Conservation (phyloP, 2,113 vertebrate species). For the Lophius piscatorius region DNA sequence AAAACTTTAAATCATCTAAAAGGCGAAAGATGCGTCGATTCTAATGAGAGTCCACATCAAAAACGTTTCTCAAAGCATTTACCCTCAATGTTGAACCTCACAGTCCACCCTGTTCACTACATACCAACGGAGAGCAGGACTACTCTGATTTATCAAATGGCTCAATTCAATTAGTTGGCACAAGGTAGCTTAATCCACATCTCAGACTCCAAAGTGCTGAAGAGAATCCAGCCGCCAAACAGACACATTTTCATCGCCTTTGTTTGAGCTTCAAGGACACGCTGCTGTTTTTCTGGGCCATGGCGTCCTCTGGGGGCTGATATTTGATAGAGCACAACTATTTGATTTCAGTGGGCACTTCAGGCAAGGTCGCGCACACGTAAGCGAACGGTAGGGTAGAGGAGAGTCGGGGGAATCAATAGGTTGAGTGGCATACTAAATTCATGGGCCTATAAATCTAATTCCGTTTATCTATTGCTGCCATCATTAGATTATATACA, state of each 20-base stretch:
- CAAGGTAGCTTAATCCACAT: conserved; percentile 4
- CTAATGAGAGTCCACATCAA: not conserved
- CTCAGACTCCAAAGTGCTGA: not conserved
- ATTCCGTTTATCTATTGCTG: conserved; percentile 3
- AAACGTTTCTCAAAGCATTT: conserved; percentile 17
- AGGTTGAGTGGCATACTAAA: not conserved
- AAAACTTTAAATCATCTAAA: conserved; percentile 1
- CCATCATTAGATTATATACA: not conserved
- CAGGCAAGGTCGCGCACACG: conserved; percentile 56
- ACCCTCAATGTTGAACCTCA: conserved; percentile 19
- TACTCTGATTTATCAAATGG: conserved; percentile 13
- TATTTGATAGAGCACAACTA: conserved; percentile 52
- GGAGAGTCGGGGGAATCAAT: conserved; percentile 5
- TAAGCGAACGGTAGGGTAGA: conserved; percentile 33
- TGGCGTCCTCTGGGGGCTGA: conserved; percentile 38
- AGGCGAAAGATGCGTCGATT: not conserved
- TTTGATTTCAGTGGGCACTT: conserved; percentile 51
- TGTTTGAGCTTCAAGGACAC: conserved; percentile 63
- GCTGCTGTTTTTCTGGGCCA: conserved; percentile 43
- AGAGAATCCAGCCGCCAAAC: not conserved
- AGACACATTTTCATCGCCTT: conserved; percentile 17
- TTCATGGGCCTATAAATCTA: conserved; percentile 14
- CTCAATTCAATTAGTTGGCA: conserved; percentile 9
- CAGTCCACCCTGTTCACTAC: not conserved
- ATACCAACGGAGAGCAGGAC: not conserved